phyloP scores from a whole-genome alignment of 2,888 invertebrate species.

The Geotrupes spiniger region DNA sequence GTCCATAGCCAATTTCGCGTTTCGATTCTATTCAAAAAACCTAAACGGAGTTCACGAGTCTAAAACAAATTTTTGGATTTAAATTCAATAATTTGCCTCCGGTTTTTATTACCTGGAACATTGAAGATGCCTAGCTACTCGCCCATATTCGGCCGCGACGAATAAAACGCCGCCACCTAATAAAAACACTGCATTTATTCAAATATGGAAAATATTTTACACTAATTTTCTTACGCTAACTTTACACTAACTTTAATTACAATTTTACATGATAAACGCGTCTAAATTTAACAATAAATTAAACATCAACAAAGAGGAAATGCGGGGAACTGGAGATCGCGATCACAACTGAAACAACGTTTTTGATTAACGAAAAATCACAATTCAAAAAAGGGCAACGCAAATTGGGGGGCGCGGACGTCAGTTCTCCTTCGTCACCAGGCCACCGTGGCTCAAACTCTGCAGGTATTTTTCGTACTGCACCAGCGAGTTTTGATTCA shows the following conservation, averaged over 20 bases:
- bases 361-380: neutral
- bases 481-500: conserved; percentile 38
- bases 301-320: conserved; percentile 8
- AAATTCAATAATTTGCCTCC: no score
- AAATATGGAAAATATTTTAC: conserved; percentile 21
- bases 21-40: no score
- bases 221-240: conserved; percentile 15
- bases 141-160: no score
- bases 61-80: no score
- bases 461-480: conserved; percentile 49
- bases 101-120: no score
- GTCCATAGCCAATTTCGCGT: no score
- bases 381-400: neutral
- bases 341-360: no score
- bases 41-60: no score
- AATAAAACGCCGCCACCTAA: neutral
- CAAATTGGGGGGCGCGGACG: neutral
- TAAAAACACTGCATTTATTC: conserved; percentile 11
- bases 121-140: no score
- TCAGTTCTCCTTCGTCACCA: conserved; percentile 21
- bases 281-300: conserved; percentile 6
- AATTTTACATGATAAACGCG: neutral
- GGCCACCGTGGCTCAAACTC: conserved; percentile 36
- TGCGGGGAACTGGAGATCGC: neutral
- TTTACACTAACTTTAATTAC: conserved; percentile 5